Evolutionary conservation across 2,888 invertebrate species (phyloP), one percentile per base, ranked within the genome.

Genomic region (Tolmerus cingulatus): DNA sequence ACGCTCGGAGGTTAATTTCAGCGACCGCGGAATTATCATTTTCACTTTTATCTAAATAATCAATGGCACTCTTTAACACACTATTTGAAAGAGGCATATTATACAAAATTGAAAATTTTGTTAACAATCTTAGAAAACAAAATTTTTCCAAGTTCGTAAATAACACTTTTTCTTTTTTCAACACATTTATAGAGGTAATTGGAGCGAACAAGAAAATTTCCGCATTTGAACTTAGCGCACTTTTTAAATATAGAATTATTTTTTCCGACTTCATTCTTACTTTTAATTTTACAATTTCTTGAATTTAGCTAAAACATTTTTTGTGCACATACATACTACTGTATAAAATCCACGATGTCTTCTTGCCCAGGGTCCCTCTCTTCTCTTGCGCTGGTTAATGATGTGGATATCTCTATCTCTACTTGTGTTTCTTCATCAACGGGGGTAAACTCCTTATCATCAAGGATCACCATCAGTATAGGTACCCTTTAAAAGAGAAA

Each of bases 61-160:
- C 46, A 46, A 46, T 46, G 46, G 46, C 46, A 16, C 46, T 46
- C 46, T 46, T 46, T 46, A 46, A 46, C 14, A 14, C 46, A 66
- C 76, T 76, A 76, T 76, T 76, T 76, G 16, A 76, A 76, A 76
- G 76, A 76, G 76, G 30, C 2, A 37, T 43, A 86, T 46, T 74
- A 30, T 74, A 27, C 19, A 57, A 84, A 84, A 84, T 57, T 16
- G 66, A 84, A 84, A 84, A 51, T 19, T 84, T 55, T 55, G 84
- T 57, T 2, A 84, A 23, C 27, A 84, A 55, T 84, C 66, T 66
- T 37, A 84, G 57, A 30, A 84, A 84, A 57, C 27, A 84, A 84
- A 57, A 84, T 84, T 84, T 57, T 37, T 84, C 43, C 34, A 37
- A 66, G 57, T 57, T 34, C 55, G 84, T 37, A 84, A 84, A 84